Percentiles rank a stretch among this genome's conserved stretches.
These are phyloP conservation scores for Microcebus murinus DNA, from an alignment of 2,113 vertebrate genomes.

Conservation along the genomic window DNA sequence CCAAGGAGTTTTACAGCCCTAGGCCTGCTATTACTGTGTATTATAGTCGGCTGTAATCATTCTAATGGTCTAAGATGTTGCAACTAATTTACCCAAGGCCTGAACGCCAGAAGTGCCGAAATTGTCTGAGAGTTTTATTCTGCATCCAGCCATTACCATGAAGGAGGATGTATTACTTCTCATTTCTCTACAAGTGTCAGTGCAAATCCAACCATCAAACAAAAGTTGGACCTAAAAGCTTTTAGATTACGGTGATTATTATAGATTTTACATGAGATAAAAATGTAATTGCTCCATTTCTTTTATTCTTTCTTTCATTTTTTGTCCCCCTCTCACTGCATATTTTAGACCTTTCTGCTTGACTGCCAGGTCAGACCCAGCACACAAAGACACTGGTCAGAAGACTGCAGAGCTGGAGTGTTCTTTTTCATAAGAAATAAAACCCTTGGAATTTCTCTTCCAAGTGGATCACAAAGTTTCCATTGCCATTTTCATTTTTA, in stretches of 20 bases:
- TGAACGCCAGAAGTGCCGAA: background rate
- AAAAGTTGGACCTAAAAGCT: slow-evolving; percentile 57
- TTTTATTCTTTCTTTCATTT: background rate
- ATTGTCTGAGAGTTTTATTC: slow-evolving; percentile 19
- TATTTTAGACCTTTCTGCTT: background rate
- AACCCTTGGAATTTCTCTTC: slow-evolving; percentile 52
- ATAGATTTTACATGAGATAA: slow-evolving; percentile 53
- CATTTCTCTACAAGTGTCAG: slow-evolving; percentile 35
- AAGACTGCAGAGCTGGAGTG: slow-evolving; percentile 10
- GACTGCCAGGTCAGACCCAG: background rate
- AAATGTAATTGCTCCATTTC: slow-evolving; percentile 49
- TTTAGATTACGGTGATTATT: slow-evolving; percentile 61
- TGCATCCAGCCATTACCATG: slow-evolving; percentile 9
- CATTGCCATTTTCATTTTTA: slow-evolving; percentile 24
- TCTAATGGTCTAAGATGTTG: slow-evolving; percentile 48
- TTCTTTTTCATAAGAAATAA: slow-evolving; percentile 45
- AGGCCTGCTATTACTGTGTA: background rate
- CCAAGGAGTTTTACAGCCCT: slow-evolving; percentile 32
- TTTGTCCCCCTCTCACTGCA: background rate
- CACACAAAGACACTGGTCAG: background rate
- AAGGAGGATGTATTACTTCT: background rate
- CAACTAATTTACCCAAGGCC: slow-evolving; percentile 48
- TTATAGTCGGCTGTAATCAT: slow-evolving; percentile 29
- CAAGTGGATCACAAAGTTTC: slow-evolving; percentile 19
- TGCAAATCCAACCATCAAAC: slow-evolving; percentile 50